These are phyloP conservation scores for Galeruca laticollis DNA, from an alignment of 2,888 invertebrate species.

Conservation along the genomic window DNA sequence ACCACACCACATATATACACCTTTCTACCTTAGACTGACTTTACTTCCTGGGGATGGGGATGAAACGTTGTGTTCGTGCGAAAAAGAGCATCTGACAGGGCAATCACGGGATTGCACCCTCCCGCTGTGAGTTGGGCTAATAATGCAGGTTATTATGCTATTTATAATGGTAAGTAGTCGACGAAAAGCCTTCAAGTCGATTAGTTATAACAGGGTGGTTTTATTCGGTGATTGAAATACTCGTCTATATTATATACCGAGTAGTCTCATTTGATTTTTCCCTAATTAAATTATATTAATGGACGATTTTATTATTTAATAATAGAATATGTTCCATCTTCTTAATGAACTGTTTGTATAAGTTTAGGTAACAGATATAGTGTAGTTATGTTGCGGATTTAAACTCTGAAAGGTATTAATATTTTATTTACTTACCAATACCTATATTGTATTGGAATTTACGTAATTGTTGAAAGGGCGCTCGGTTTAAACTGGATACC, in stretches of 20 bases:
- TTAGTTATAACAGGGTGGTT: slow-evolving; percentile 27
- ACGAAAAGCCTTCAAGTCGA: slow-evolving; percentile 39
- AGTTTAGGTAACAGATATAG: too few relatives aligned
- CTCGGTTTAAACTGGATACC: too few relatives aligned
- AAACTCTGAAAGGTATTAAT: too few relatives aligned
- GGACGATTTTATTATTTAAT: too few relatives aligned
- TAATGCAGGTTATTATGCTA: slow-evolving; percentile 42
- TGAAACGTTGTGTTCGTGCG: slow-evolving; percentile 52
- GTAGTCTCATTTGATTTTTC: too few relatives aligned
- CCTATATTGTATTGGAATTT: too few relatives aligned
- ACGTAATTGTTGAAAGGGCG: too few relatives aligned
- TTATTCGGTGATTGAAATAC: background rate
- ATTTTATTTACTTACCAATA: too few relatives aligned
- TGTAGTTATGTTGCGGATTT: too few relatives aligned
- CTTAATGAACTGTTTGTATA: too few relatives aligned
- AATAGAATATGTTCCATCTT: too few relatives aligned
- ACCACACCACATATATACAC: slow-evolving; percentile 40
- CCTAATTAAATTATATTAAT: too few relatives aligned
- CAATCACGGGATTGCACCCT: slow-evolving; percentile 44
- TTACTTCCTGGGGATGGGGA: slow-evolving; percentile 52
- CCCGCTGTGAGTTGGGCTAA: slow-evolving; percentile 23
- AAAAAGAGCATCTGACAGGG: slow-evolving; percentile 57
- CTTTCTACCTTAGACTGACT: slow-evolving; percentile 24
- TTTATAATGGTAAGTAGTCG: slow-evolving; percentile 38
- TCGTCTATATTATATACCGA: background rate